Evolutionary conservation across 2,888 invertebrate species (phyloP), one percentile per base, ranked within the genome.

Genomic region (Watsonalla cultraria): DNA sequence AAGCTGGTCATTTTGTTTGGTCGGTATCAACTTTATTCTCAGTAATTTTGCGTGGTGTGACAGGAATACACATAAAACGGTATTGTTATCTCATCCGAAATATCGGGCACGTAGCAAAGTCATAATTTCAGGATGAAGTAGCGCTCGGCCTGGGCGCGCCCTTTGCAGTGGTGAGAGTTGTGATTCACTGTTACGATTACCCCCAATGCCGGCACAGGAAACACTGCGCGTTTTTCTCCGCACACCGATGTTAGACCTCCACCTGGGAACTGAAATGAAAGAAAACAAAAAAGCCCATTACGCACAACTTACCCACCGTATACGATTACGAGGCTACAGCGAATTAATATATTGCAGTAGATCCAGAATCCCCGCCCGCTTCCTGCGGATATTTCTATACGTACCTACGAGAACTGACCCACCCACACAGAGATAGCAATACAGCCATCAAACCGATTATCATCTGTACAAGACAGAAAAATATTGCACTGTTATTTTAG

Each of bases 121-220:
- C 85, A 86, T 88, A 88, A 85, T 84, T 88, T 70, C 79, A 82
- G 73, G 77, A 86, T 84, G 82, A 82, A 84, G 85, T 80, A 86
- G 81, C 81, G 79, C 78, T 84, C 79, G 81, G 81, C 78, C 80
- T 76, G 66, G 48, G 57, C 76, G 75, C 75, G 79, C 84, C 82
- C 81, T 82, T 80, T 78, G 79, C 81, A 74, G 61, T 65, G 66
- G 68, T 64, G 66, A 68, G 68, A 68, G 71, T 78, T 70, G 78
- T 86, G 85, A 87, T 85, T 86, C 85, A 86, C 73, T 78, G 78
- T 78, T 77, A 80, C 74, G 78, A 80, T 79, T 78, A 77, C 75
- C 74, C 73, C 57, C 68, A 66, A 63, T 70, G 66, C 62, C 63
- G 64, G 63, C 62, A 59, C 51, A 46, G 51, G 39, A 51, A 47